Evolutionary conservation across 2,797 vertebrate species (phyloP), one percentile per base, ranked within the genome.

Genomic region (Tapirus indicus): DNA sequence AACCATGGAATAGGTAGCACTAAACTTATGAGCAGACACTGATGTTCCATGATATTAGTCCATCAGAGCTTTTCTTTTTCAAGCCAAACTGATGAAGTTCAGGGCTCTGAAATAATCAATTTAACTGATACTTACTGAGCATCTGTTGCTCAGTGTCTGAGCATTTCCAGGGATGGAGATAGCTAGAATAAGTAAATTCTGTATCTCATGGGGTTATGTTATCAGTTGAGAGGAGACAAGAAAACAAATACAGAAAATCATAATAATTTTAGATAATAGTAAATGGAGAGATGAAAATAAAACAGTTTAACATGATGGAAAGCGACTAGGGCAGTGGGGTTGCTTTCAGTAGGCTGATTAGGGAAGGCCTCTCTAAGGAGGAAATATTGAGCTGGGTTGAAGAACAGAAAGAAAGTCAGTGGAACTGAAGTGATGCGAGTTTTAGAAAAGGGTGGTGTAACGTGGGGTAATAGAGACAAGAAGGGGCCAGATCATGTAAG

Each of bases 381-480:
- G 18, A 82, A 41, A 32, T 10, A 38, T 56, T 52, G 38, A 71
- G 21, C 32, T 41, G 52, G 20, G 25, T 60, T 5, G 4, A 83
- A 68, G 49, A 78, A 62, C 8, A 66, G 35, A 69, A 62, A 64
- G 58, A 17, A 69, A 38, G 6, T 69, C 44, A 80, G 29, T 27
- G 29, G 41, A 21, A 20, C 20, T 47, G n/a, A 58, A 89, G 6
- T 8, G 8, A 41, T 11, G 1, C 62, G 29, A 27, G 4, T 95
- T 58, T 58, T 56, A 82, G 44, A 25, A 75, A 56, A 35, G 38
- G 21, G 21, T 41, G 32, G 4, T 47, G 2, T 29, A 32, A 52
- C 14, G 1, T 4, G 23, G 58, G 1, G 1, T 0, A 11, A 0
- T 20, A 18, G 11, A 60, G 35, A 3, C 35, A 62, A 74, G 27